Evolutionary conservation across 2,113 vertebrate genomes (phyloP).

Genomic region (Lanius ludovicianus): DNA sequence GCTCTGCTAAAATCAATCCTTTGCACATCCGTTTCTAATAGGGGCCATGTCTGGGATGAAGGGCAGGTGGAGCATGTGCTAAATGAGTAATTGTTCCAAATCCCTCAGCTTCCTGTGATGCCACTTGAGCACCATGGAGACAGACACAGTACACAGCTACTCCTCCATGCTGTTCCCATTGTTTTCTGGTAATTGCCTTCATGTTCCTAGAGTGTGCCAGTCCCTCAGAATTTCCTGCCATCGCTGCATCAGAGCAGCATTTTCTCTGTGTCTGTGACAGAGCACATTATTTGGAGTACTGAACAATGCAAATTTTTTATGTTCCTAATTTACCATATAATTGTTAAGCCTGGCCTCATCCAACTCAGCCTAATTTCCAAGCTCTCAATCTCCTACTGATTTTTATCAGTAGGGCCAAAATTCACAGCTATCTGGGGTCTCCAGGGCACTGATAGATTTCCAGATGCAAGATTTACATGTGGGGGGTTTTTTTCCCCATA

Average conservation of each 20-base stretch:
- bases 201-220: neutral
- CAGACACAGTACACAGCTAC: neutral
- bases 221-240: neutral
- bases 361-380: slow-evolving; percentile 3
- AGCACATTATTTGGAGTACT: neutral
- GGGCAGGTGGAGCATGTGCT: neutral
- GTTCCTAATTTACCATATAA: neutral
- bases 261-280: neutral
- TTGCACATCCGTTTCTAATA: neutral
- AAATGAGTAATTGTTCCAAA: neutral
- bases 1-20: neutral
- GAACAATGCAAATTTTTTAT: slow-evolving; percentile 8
- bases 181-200: slow-evolving; percentile 2
- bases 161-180: neutral
- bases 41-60: neutral
- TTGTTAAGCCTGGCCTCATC: neutral
- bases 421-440: neutral
- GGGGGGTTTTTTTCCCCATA: neutral
- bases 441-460: neutral
- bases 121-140: neutral
- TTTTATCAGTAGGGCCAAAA: slow-evolving; percentile 19
- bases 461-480: neutral
- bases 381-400: neutral
- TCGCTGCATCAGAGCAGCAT: neutral
- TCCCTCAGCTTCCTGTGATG: neutral